Evolutionary conservation across 2,888 invertebrate genomes (phyloP).

Genomic region (Synergus gifuensis): DNA sequence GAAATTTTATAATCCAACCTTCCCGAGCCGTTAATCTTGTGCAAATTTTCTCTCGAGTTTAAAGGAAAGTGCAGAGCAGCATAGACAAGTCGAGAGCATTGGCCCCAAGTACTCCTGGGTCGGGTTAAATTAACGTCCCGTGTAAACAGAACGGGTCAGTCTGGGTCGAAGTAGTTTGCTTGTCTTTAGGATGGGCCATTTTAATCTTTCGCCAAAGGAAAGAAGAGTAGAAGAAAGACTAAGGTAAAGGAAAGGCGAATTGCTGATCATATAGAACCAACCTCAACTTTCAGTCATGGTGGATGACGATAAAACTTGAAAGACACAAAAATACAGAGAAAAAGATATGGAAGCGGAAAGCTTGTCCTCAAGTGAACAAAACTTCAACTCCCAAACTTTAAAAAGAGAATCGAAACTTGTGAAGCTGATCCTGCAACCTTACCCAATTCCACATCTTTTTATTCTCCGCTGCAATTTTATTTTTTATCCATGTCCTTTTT

Average conservation of each 20-base stretch:
- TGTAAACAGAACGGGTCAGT: slow-evolving; percentile 56
- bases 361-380: background rate
- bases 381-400: background rate
- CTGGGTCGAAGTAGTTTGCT: slow-evolving; percentile 54
- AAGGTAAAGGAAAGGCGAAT: slow-evolving; percentile 22
- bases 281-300: slow-evolving; percentile 22
- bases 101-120: slow-evolving; percentile 30
- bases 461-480: background rate
- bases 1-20: slow-evolving; percentile 35
- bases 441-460: background rate
- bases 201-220: slow-evolving; percentile 57
- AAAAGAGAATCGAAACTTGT: background rate
- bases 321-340: slow-evolving; percentile 11
- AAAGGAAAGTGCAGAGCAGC: slow-evolving; percentile 37
- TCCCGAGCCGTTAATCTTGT: slow-evolving; percentile 39
- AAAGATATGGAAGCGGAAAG: background rate
- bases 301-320: slow-evolving; percentile 20
- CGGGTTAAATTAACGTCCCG: slow-evolving; percentile 57
- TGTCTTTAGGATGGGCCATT: slow-evolving; percentile 59
- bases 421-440: background rate
- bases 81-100: slow-evolving; percentile 39
- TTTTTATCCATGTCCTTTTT: background rate
- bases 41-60: slow-evolving; percentile 39
- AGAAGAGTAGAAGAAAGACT: slow-evolving; percentile 27
- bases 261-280: slow-evolving; percentile 8